Evolutionary conservation across 2,797 vertebrate species (phyloP), one percentile per base, ranked within the genome.

Genomic region (Poecilia picta): DNA sequence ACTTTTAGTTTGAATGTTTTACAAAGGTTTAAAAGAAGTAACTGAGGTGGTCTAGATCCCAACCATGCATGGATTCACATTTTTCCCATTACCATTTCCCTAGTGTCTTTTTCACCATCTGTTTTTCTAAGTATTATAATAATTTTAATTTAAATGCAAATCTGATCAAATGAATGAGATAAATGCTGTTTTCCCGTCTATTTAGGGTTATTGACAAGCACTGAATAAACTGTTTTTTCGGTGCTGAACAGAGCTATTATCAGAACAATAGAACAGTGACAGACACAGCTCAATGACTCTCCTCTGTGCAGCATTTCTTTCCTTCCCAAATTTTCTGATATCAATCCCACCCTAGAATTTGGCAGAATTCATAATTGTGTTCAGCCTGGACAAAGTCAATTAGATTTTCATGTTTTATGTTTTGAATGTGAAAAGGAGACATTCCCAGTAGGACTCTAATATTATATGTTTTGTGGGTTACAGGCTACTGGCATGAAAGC

Each of bases 71-170:
- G 5, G 8, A 13, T 70, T 11, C 36, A 68, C 36, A 41, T 70
- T 41, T 68, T 43, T 25, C 8, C 39, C 66, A 25, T 18, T 25
- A 47, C 13, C 5, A 51, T 13, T 72, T 11, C 46, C 16, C 12
- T 2, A 39, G 31, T 12, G 4, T n/a, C 18, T 20, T 66, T 64
- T 47, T 39, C 8, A 13, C 64, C 28, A 4, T 81, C 16, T 31
- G 43, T 53, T 25, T 33, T n/a, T 59, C 45, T 13, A 36, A 55
- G 18, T 64, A n/a, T 31, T 55, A 45, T 75, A 15, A 76, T 11
- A 7, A 49, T 36, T 83, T 39, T 68, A 45, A 57, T 75, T 66
- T 36, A 74, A 78, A 28, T 33, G 16, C 49, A 59, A 76, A 57
- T 53, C 43, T 70, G 15, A 66, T 57, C 0, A 51, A 12, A 74